These are phyloP conservation scores for Amiota mariae DNA, from an alignment of 2,888 invertebrate species.

Conservation along the genomic window DNA sequence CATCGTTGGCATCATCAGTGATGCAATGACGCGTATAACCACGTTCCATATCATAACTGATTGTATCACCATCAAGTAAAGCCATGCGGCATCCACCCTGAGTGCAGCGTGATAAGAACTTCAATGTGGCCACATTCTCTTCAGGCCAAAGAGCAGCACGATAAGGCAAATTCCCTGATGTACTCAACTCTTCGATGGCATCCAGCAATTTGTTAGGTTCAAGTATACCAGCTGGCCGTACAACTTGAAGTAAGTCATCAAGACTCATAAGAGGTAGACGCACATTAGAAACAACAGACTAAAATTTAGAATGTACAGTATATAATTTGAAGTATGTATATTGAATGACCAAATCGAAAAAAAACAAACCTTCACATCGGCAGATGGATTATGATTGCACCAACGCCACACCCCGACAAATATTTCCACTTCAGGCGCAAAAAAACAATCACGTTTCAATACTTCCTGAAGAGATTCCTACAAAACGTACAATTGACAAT, in stretches of 20 bases:
- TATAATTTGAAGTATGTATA: too few relatives aligned
- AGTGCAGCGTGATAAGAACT: constrained; percentile 88
- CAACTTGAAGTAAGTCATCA: constrained; percentile 89
- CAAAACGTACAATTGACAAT: constrained; percentile 57
- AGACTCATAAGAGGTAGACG: constrained; percentile 91
- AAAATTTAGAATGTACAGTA: not conserved
- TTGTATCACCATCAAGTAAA: constrained; percentile 90
- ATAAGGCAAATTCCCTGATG: constrained; percentile 87
- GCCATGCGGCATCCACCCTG: constrained; percentile 92
- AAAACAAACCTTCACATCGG: constrained; percentile 64
- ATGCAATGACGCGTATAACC: constrained; percentile 93
- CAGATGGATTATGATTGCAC: constrained; percentile 85
- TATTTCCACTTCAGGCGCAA: constrained; percentile 95
- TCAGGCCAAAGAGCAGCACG: constrained; percentile 88
- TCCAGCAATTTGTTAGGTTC: constrained; percentile 93
- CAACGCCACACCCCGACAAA: constrained; percentile 92
- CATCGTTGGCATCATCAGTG: constrained; percentile 80
- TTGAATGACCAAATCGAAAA: not conserved
- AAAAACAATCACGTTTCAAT: constrained; percentile 94
- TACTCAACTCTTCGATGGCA: constrained; percentile 91
- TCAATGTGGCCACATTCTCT: constrained; percentile 91
- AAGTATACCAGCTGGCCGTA: constrained; percentile 89
- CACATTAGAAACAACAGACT: constrained; percentile 78
- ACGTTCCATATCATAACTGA: constrained; percentile 92
- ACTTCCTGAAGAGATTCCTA: constrained; percentile 85